Evolutionary conservation across 2,888 invertebrate species (phyloP).

Genomic region (Yponomeuta evonymella): DNA sequence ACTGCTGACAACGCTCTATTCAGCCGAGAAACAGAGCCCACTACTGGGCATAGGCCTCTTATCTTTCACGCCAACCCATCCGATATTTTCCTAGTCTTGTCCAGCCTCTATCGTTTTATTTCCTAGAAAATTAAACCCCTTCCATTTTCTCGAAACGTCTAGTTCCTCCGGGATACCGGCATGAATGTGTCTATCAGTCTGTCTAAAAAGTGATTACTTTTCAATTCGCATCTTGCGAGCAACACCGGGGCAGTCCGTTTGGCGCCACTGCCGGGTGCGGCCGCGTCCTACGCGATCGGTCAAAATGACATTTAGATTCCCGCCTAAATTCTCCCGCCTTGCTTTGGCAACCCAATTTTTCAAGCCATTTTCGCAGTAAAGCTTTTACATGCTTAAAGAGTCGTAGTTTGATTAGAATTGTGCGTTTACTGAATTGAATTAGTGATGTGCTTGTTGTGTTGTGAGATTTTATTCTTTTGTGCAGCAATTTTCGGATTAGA

Average conservation of each 20-base stretch:
- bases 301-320: constrained; percentile 1
- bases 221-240: neutral
- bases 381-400: neutral
- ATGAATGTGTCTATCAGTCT: too few relatives aligned
- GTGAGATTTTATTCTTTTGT: neutral
- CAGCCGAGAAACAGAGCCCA: too few relatives aligned
- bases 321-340: neutral
- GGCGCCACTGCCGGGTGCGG: neutral
- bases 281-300: neutral
- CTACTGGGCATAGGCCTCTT: too few relatives aligned
- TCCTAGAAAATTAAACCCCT: too few relatives aligned
- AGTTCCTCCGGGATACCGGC: too few relatives aligned
- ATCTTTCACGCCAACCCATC: too few relatives aligned
- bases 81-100: too few relatives aligned
- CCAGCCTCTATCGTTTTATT: too few relatives aligned
- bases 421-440: neutral
- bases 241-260: neutral
- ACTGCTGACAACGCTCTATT: too few relatives aligned
- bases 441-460: neutral
- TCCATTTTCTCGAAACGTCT: too few relatives aligned
- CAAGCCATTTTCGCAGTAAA: neutral
- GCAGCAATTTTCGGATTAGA: neutral
- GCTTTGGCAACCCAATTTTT: neutral
- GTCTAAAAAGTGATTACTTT: too few relatives aligned
- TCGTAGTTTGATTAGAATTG: neutral